Conservation (phyloP, 2,113 vertebrate genomes). For the Oreochromis niloticus region DNA sequence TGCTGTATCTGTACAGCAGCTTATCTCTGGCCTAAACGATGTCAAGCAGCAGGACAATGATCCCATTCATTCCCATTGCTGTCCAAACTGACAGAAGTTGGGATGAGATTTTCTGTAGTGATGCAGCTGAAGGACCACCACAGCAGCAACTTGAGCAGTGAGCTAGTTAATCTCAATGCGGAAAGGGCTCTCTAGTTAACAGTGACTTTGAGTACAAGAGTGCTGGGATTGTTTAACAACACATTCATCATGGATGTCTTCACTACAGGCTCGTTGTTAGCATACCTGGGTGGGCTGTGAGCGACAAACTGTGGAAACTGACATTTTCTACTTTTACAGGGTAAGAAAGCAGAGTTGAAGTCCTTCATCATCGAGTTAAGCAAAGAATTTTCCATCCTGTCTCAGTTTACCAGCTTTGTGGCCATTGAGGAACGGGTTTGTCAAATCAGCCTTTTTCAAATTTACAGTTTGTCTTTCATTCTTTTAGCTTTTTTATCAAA, state of each 20-base stretch:
- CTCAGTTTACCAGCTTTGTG: constrained; percentile 88
- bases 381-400: constrained; percentile 83
- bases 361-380: constrained; percentile 79
- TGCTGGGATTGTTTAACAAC: not conserved
- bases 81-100: not conserved
- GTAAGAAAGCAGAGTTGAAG: constrained; percentile 79
- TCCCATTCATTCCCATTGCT: not conserved
- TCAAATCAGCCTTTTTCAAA: not conserved
- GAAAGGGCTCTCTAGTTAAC: not conserved
- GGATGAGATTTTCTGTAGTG: not conserved
- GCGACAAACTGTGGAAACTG: not conserved
- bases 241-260: not conserved
- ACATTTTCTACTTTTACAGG: constrained; percentile 56
- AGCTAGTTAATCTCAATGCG: not conserved
- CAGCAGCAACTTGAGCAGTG: not conserved
- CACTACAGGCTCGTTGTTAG: not conserved
- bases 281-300: not conserved
- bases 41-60: not conserved
- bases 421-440: constrained; percentile 82
- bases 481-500: not conserved
- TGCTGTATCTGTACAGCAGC: not conserved
- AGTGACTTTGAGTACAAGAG: no score
- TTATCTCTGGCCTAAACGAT: not conserved
- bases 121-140: not conserved
- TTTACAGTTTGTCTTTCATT: not conserved